A percentile compares a stretch with the other conserved stretches of the same genome.
Evolutionary conservation across 1,140 invertebrate species (phyloP).

Genomic region (Sesamia nonagrioides): DNA sequence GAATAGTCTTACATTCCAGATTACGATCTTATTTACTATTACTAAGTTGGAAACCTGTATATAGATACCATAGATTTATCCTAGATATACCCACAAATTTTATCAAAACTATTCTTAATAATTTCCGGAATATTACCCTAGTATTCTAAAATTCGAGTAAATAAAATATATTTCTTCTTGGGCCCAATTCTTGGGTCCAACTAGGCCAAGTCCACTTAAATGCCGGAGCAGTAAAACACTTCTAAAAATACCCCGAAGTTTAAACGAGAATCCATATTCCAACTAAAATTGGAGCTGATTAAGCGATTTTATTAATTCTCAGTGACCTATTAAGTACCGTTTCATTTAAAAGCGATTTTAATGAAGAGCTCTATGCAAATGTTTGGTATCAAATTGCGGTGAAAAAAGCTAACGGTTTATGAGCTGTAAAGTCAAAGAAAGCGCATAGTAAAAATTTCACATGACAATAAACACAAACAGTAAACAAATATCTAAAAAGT

Average conservation of each 20-base stretch:
- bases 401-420: not conserved
- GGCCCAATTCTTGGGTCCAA: not conserved
- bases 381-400: not conserved
- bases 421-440: not conserved
- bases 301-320: conserved; percentile 19
- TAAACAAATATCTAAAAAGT: not conserved
- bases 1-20: not conserved
- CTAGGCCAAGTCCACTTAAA: conserved; percentile 34
- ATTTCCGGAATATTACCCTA: not conserved
- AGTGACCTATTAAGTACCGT: not conserved
- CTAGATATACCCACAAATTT: not conserved
- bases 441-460: not conserved
- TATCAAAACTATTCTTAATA: not conserved
- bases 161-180: conserved; percentile 7
- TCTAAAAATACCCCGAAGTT: conserved; percentile 17
- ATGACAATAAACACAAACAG: not conserved
- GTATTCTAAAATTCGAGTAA: not conserved
- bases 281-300: conserved; percentile 13
- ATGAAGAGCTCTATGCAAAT: not conserved
- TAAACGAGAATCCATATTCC: conserved; percentile 20
- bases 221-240: conserved; percentile 12
- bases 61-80: conserved; percentile 14
- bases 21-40: not conserved
- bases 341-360: conserved; percentile 15
- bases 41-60: conserved; percentile 10